Conservation (phyloP, 2,113 vertebrate species). For the Tinamus guttatus region DNA sequence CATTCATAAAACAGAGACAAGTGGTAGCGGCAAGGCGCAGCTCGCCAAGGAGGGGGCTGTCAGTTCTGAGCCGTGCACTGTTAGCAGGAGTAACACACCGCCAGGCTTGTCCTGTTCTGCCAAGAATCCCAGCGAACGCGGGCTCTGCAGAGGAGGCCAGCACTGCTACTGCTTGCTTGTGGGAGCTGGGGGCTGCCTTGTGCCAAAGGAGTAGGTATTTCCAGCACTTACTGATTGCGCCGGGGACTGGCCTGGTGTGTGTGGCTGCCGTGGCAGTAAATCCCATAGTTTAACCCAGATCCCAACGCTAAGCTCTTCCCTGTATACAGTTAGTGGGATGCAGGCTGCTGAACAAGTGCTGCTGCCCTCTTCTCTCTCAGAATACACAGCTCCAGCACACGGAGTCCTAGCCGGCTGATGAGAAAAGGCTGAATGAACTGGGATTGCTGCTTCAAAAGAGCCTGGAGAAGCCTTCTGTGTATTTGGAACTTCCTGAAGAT, state of each 20-base stretch:
- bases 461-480: neutral
- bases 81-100: neutral
- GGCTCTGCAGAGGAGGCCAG: neutral
- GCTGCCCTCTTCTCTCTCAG: neutral
- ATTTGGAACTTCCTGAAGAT: neutral
- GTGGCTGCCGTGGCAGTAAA: neutral
- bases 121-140: neutral
- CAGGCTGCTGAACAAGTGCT: neutral
- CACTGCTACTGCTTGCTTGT: neutral
- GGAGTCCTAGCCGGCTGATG: neutral
- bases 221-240: neutral
- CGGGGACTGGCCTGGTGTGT: neutral
- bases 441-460: neutral
- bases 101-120: neutral
- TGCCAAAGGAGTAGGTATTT: neutral
- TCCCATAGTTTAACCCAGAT: neutral
- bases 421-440: neutral
- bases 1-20: accelerated
- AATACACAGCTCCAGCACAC: neutral
- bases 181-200: neutral
- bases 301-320: neutral
- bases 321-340: neutral
- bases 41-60: neutral
- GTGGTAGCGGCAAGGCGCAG: neutral
- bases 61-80: neutral